Percentiles rank a stretch among this genome's conserved stretches.
Evolutionary conservation across 2,797 vertebrate genomes (phyloP).

Genomic region (Helicolenus hilgendorfi): DNA sequence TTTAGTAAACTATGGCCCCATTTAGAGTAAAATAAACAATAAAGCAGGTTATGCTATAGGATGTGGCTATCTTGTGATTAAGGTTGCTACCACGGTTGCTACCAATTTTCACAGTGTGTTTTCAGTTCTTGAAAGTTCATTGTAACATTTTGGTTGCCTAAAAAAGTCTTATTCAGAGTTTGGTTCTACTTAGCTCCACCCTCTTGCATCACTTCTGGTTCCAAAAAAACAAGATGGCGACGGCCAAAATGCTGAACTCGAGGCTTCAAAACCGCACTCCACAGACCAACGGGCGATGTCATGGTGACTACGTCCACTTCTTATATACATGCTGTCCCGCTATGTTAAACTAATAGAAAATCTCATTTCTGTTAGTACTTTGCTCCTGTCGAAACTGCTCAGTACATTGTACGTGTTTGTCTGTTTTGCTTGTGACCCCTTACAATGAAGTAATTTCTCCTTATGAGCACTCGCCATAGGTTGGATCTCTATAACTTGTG

Average conservation of each 20-base stretch:
- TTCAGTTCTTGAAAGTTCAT: not conserved
- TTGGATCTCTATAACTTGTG: not conserved
- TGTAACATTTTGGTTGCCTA: not conserved
- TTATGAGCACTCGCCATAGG: not conserved
- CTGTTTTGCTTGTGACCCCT: not conserved
- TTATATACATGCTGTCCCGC: not conserved
- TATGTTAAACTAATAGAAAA: slow-evolving; percentile 47
- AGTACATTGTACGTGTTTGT: slow-evolving; percentile 29
- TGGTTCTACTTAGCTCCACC: not conserved
- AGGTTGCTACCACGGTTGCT: too few species aligned
- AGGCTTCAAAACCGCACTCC: not conserved
- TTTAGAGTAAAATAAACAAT: not conserved
- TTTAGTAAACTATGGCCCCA: too few species aligned
- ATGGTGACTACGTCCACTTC: not conserved
- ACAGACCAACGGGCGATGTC: not conserved
- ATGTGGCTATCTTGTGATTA: not conserved
- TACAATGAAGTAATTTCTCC: not conserved
- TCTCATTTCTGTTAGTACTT: slow-evolving; percentile 34
- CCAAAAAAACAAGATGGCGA: not conserved
- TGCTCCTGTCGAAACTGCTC: slow-evolving; percentile 22
- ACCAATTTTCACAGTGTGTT: not conserved
- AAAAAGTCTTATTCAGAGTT: not conserved
- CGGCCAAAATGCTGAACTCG: not conserved
- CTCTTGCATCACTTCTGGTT: not conserved
- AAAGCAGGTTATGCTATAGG: not conserved